Conservation (phyloP, 1,140 invertebrate species). For the Dermatophagoides farinae region DNA sequence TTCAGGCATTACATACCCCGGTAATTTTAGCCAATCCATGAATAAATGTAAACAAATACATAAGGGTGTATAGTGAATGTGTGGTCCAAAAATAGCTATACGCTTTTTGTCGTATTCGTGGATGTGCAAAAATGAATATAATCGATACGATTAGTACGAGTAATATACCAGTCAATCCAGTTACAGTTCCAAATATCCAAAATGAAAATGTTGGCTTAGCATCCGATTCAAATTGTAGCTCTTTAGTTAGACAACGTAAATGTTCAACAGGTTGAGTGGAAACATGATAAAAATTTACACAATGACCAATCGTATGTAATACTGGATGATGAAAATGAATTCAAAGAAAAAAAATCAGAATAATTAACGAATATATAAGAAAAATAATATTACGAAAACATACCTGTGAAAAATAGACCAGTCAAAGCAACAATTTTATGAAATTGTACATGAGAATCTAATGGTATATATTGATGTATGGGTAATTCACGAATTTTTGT, state of each 20-base stretch:
- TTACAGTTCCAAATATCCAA: constrained; percentile 85
- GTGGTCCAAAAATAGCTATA: constrained; percentile 94
- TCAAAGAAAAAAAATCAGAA: not conserved
- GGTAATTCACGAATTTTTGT: constrained; percentile 91
- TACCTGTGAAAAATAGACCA: constrained; percentile 61
- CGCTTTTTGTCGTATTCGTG: constrained; percentile 71
- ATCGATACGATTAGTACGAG: constrained; percentile 81
- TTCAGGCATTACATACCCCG: constrained; percentile 35
- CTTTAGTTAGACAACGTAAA: constrained; percentile 77
- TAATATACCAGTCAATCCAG: constrained; percentile 79
- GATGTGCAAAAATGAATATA: constrained; percentile 93
- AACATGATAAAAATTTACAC: constrained; percentile 97
- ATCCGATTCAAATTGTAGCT: constrained; percentile 78
- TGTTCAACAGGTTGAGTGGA: constrained; percentile 88
- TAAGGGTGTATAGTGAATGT: constrained; percentile 72
- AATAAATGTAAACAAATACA: constrained; percentile 73
- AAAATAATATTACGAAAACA: constrained; percentile 12
- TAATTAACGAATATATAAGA: not conserved
- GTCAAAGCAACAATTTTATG: constrained; percentile 96
- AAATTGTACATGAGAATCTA: constrained; percentile 93
- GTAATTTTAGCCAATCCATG: constrained; percentile 87
- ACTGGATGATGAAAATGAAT: constrained; percentile 21
- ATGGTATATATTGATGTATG: constrained; percentile 87
- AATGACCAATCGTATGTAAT: constrained; percentile 71
- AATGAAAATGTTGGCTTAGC: constrained; percentile 71